Percentiles rank a stretch among this genome's conserved stretches.
These are phyloP conservation scores for Panorpa germanica DNA, from an alignment of 2,888 invertebrate species.

Conservation along the genomic window DNA sequence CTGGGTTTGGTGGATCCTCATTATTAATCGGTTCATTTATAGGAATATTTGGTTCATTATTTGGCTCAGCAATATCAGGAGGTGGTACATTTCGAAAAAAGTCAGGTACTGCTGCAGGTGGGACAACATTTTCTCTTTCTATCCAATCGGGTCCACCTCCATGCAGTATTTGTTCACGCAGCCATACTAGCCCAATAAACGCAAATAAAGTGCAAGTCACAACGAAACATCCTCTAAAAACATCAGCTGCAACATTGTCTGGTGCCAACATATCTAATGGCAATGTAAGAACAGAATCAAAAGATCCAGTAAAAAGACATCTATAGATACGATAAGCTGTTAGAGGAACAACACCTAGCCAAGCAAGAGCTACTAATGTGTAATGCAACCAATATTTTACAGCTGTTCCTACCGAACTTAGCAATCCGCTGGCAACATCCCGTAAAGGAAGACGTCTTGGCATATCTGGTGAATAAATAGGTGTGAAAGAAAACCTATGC, in stretches of 20 bases:
- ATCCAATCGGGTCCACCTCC: conserved; percentile 97
- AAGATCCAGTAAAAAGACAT: conserved; percentile 77
- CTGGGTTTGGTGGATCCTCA: conserved; percentile 17
- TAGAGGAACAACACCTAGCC: conserved; percentile 92
- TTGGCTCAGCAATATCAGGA: conserved; percentile 15
- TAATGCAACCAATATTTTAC: conserved; percentile 96
- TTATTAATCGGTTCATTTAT: conserved; percentile 16
- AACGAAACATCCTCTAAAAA: conserved; percentile 91
- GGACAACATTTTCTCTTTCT: conserved; percentile 41
- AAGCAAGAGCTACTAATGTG: conserved; percentile 88
- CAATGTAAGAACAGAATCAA: conserved; percentile 69
- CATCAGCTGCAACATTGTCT: conserved; percentile 83
- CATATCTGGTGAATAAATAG: conserved; percentile 99
- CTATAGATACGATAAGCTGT: conserved; percentile 93
- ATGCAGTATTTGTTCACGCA: conserved; percentile 92
- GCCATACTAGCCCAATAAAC: conserved; percentile 94
- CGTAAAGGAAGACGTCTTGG: conserved; percentile 87
- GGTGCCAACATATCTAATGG: conserved; percentile 86
- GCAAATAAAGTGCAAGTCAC: conserved; percentile 90
- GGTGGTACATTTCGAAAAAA: conserved; percentile 9
- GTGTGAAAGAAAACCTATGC: conserved; percentile 93
- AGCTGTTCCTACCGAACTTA: conserved; percentile 78
- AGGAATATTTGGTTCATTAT: conserved; percentile 20
- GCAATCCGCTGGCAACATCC: conserved; percentile 79
- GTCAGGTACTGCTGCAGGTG: conserved; percentile 18